Evolutionary conservation across 1,140 invertebrate genomes (phyloP), one percentile per base, ranked within the genome.

Genomic region (Calycopis cecrops): DNA sequence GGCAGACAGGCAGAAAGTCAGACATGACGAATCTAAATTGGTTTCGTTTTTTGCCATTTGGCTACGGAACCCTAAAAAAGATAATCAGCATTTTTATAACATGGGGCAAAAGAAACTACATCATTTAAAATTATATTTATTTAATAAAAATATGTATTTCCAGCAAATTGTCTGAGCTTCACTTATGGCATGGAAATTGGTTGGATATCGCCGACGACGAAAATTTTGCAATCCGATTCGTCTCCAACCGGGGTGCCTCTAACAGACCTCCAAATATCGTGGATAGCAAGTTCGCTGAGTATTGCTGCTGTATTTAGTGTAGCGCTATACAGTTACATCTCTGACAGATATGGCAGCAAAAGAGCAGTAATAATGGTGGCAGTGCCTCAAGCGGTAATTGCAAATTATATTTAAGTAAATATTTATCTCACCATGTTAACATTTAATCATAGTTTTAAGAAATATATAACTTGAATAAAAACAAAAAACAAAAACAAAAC

Each of bases 151-250:
- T 40, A 9, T 56, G 33, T 12, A 14, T 11, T 63, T 60, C 3
- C 71, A 91, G 91, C 79, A 9, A 91, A 90, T 59, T 35, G 89
- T 0, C 69, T 85, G 3, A 35, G 73, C 0, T 49, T 91, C 1
- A 62, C 71, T 0, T 89, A 90, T 50, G 91, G 91, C 0, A 71
- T 82, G 9, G 78, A 88, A 37, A 57, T 85, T 3, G 90, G 90
- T 6, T 91, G 90, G 90, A 65, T 86, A 3, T 90, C 90, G 0
- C 89, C 90, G 2, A 73, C 84, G 40, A 72, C 85, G 4, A 85
- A 86, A 1, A 51, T 73, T n/a, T 57, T 91, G 0, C 76, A 83
- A 49, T 79, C 82, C 0, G 44, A 69, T 0, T 18, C 78, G 17
- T 77, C 82, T 0, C 88, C 89, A 0, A 64, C 88, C 0, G 88